These are phyloP conservation scores for Cheilosia impressa DNA, from an alignment of 2,888 invertebrate genomes.

Conservation along the genomic window DNA sequence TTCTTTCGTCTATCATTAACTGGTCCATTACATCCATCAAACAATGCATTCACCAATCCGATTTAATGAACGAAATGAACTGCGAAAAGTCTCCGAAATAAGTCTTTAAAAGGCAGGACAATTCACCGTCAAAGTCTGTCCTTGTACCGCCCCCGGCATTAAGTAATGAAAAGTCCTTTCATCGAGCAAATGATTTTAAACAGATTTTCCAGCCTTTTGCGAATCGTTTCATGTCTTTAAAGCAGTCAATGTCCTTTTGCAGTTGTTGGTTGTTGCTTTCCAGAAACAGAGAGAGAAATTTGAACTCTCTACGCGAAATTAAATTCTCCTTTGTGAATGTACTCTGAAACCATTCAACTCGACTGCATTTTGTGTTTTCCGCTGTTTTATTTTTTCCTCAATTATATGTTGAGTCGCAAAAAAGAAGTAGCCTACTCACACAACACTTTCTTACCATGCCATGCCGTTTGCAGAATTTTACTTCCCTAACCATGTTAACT, in stretches of 20 bases:
- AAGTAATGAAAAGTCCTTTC: slow-evolving; percentile 17
- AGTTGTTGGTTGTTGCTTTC: slow-evolving; percentile 19
- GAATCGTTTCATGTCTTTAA: slow-evolving; percentile 43
- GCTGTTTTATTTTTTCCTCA: slow-evolving; percentile 64
- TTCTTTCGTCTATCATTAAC: too few species aligned
- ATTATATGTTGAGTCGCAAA: slow-evolving; percentile 49
- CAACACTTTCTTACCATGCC: slow-evolving; percentile 58
- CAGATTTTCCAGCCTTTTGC: slow-evolving; percentile 20
- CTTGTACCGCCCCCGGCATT: slow-evolving; percentile 9
- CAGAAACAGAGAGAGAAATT: slow-evolving; percentile 36
- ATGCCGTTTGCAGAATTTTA: slow-evolving; percentile 69
- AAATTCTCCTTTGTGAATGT: slow-evolving; percentile 66
- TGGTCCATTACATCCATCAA: not conserved
- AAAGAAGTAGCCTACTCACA: slow-evolving; percentile 70
- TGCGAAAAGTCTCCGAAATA: slow-evolving; percentile 1
- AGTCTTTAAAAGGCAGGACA: not conserved
- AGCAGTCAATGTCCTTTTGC: slow-evolving; percentile 71
- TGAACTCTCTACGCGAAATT: slow-evolving; percentile 67
- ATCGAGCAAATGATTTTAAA: slow-evolving; percentile 18
- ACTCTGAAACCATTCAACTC: slow-evolving; percentile 73
- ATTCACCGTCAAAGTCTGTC: slow-evolving; percentile 4
- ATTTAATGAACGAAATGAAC: slow-evolving; percentile 22
- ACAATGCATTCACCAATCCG: not conserved
- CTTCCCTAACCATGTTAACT: slow-evolving; percentile 68
- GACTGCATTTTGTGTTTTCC: slow-evolving; percentile 67